Percentiles rank a stretch among this genome's conserved stretches.
phyloP scores from a whole-genome alignment of 2,888 invertebrate genomes.

The Ophion obscuratus region DNA sequence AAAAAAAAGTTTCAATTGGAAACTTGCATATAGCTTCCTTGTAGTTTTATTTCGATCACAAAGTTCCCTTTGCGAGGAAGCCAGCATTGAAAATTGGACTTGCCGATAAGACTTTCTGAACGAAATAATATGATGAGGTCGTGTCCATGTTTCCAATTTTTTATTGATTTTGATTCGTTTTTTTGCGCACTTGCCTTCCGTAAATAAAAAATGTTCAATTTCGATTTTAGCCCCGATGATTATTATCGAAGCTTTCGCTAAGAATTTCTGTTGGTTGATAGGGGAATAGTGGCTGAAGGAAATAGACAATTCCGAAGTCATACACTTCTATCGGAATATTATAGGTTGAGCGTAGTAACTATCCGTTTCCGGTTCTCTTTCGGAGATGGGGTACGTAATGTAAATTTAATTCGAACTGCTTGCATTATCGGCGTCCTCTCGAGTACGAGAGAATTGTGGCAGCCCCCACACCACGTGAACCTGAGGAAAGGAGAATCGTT shows the following conservation, averaged over 20 bases:
- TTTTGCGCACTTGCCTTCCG: background rate
- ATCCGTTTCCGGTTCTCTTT: slow-evolving; percentile 51
- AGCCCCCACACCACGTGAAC: slow-evolving; percentile 30
- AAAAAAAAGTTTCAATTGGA: background rate
- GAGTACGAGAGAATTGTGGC: slow-evolving; percentile 33
- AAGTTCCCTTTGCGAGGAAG: background rate
- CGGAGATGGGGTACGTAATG: slow-evolving; percentile 67
- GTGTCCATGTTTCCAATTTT: background rate
- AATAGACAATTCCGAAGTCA: slow-evolving; percentile 62
- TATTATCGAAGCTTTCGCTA: slow-evolving; percentile 9
- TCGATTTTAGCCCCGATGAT: background rate
- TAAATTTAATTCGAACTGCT: slow-evolving; percentile 72
- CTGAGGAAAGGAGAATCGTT: slow-evolving; percentile 61
- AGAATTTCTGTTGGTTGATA: background rate
- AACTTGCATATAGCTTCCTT: background rate
- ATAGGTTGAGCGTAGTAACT: slow-evolving; percentile 32
- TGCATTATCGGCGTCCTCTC: slow-evolving; percentile 69
- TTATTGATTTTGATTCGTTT: background rate
- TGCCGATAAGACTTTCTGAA: background rate
- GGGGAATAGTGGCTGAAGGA: slow-evolving; percentile 37
- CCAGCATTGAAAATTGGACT: background rate
- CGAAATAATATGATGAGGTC: background rate
- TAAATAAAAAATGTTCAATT: background rate
- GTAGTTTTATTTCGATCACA: too few relatives aligned
- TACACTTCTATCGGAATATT: slow-evolving; percentile 56